These are phyloP conservation scores for Nicator chloris DNA, from an alignment of 2,113 vertebrate genomes.

Conservation along the genomic window DNA sequence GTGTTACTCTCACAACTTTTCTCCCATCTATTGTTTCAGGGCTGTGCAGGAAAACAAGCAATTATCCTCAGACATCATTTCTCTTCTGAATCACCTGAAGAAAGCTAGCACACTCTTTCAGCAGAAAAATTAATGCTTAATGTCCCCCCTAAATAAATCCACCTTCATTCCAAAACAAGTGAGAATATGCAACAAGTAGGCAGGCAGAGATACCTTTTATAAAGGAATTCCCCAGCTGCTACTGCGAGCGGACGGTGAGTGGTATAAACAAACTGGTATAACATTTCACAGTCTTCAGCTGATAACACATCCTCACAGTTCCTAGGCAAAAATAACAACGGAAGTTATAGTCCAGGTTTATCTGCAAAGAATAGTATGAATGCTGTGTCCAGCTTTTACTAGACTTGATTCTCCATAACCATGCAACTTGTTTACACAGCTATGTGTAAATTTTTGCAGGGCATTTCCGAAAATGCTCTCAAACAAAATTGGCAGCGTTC, in stretches of 20 bases:
- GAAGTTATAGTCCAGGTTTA: conserved; percentile 30
- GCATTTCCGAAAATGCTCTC: neutral
- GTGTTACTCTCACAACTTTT: neutral
- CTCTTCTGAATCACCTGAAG: neutral
- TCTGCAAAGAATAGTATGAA: neutral
- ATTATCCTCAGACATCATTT: neutral
- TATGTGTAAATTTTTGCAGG: neutral
- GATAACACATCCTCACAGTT: conserved; percentile 76
- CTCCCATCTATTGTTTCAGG: neutral
- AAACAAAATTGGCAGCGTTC: neutral
- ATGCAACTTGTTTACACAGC: neutral
- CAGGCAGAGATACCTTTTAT: conserved; percentile 73
- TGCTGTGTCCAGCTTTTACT: neutral
- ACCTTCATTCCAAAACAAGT: neutral
- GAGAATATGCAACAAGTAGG: neutral
- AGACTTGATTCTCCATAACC: neutral
- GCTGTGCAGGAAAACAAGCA: neutral
- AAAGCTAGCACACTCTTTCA: neutral
- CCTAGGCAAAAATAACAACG: conserved; percentile 66
- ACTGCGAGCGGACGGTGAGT: conserved; percentile 84
- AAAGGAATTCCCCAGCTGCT: conserved; percentile 87
- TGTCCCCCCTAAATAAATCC: neutral
- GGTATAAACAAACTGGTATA: conserved; percentile 85
- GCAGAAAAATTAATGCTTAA: neutral
- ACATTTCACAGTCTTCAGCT: conserved; percentile 76